Base-by-base conservation (phyloP, 1,140 invertebrate genomes). In the Drosophila ogumai region DNA sequence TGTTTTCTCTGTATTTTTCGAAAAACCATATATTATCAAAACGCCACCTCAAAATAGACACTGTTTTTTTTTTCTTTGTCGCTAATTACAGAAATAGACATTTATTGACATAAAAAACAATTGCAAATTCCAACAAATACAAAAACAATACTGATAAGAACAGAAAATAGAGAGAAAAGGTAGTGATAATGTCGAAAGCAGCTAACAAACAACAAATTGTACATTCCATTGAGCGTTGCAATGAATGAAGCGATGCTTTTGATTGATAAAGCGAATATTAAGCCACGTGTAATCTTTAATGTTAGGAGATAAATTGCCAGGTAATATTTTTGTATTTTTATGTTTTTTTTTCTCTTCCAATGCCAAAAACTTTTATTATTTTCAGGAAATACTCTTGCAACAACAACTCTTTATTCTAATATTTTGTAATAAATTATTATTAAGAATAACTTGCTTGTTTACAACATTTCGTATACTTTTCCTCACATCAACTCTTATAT, bases 51-150 rank as follows among this genome's bases (percentile, higher is more conserved):
- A 52, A 50, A 52, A 52, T 34, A 6, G 49, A 0, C 22, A 22
- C 17, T 54, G 22, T 8, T 31, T 25, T 60, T n/a, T 13, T 34
- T 60, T 25, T 15, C n/a, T 49, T 47, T 28, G 12, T 40, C 2
- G 59, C 22, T 28, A 47, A 46, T 63, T 22, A 31, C 59, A 64
- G 36, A 64, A 46, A 63, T 60, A 66, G 12, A 61, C 19, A 36
- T 61, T 46, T 44, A 28, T 63, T 41, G 56, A 13, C n/a, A 13
- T 25, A 57, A 25, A 22, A 50, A 17, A 50, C 61, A 59, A 64
- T 32, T 34, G 13, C 34, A 19, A 28, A 34, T 54, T 32, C 32
- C 17, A 60, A 44, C 19, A 28, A 25, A 43, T n/a, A 47, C 44
- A 43, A 22, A 43, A 28, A n/a, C 10, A 22, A 22, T 22, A 22